These are phyloP conservation scores for Bedellia somnulentella DNA, from an alignment of 2,888 invertebrate genomes.

Conservation along the genomic window DNA sequence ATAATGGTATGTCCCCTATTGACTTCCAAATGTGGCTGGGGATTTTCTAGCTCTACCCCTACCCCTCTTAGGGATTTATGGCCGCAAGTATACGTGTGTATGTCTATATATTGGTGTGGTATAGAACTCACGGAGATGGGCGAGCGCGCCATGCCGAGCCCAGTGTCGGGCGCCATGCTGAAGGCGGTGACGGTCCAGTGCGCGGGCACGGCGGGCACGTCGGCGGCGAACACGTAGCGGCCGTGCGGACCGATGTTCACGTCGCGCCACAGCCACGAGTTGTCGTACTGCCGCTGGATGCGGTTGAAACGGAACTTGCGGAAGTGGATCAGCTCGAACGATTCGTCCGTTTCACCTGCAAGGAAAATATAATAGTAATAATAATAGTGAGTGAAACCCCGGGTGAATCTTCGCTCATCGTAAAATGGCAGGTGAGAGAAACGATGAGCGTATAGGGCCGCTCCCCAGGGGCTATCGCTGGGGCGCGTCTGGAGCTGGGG, in stretches of 20 bases:
- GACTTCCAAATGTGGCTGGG: no score
- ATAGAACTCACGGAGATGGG: slow-evolving; percentile 72
- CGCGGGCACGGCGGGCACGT: slow-evolving; percentile 80
- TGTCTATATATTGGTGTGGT: no score
- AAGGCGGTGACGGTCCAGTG: slow-evolving; percentile 94
- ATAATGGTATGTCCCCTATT: no score
- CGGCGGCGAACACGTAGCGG: slow-evolving; percentile 80
- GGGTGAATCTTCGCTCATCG: no score
- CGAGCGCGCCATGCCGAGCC: slow-evolving; percentile 82
- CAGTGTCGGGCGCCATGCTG: slow-evolving; percentile 82
- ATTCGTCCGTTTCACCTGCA: slow-evolving; percentile 63
- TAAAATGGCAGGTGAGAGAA: no score
- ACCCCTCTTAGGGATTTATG: no score
- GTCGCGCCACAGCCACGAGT: slow-evolving; percentile 95
- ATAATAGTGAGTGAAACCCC: not conserved
- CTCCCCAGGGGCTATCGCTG: no score
- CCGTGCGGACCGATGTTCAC: slow-evolving; percentile 92
- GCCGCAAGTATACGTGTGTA: no score
- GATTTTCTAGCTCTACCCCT: no score
- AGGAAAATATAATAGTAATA: slow-evolving; percentile 6
- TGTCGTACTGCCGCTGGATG: slow-evolving; percentile 88
- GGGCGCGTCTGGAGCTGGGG: no score
- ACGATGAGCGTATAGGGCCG: no score
- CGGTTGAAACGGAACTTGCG: slow-evolving; percentile 85
- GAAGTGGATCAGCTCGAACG: slow-evolving; percentile 71